A percentile compares a stretch with the other conserved stretches of the same genome.
These are phyloP conservation scores for Rhinatrema bivittatum DNA, from an alignment of 2,797 vertebrate genomes.

Conservation along the genomic window DNA sequence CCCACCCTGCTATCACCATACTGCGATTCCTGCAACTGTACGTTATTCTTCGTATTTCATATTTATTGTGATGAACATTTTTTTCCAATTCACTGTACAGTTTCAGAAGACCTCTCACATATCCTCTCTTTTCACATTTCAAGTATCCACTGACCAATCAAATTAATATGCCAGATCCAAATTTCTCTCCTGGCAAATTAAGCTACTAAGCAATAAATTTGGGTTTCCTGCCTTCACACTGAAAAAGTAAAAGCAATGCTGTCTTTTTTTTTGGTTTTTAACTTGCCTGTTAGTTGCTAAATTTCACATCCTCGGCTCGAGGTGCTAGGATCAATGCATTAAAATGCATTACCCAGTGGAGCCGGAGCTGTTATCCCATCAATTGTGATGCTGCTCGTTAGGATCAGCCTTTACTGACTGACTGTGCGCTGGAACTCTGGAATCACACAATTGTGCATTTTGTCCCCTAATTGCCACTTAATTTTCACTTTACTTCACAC, in stretches of 20 bases:
- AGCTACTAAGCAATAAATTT: constrained; percentile 10
- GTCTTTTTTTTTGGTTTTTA: constrained; percentile 6
- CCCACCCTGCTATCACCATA: too few species aligned
- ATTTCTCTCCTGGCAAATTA: constrained; percentile 14
- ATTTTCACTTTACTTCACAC: constrained; percentile 31
- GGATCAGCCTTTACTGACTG: neutral
- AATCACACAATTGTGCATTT: constrained; percentile 11
- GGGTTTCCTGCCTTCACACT: constrained; percentile 1
- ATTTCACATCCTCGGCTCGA: neutral
- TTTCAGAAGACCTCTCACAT: too few species aligned
- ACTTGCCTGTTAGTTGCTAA: neutral
- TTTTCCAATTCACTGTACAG: too few species aligned
- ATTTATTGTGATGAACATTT: too few species aligned
- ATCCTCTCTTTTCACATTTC: constrained; percentile 14
- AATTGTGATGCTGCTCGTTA: neutral
- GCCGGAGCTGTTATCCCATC: neutral
- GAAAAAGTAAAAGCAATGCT: constrained; percentile 9
- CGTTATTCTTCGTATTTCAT: too few species aligned
- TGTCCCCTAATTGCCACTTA: constrained; percentile 30
- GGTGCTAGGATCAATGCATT: neutral
- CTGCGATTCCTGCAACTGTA: too few species aligned
- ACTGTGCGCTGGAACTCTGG: constrained; percentile 3
- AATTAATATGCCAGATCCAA: constrained; percentile 18
- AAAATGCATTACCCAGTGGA: neutral
- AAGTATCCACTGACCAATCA: constrained; percentile 7